Evolutionary conservation across 2,888 invertebrate species (phyloP).

Genomic region (Lochmaea capreae): DNA sequence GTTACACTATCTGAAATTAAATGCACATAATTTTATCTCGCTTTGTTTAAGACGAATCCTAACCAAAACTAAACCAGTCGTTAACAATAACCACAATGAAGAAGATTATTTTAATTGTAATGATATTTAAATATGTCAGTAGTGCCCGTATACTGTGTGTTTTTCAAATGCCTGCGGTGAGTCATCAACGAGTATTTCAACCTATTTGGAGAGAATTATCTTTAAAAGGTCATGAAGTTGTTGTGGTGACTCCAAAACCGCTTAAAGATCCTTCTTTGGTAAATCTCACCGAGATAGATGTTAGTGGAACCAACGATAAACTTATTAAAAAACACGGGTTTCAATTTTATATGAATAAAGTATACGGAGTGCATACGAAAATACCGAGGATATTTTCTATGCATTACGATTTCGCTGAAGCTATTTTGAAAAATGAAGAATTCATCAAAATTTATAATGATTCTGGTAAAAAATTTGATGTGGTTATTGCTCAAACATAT

Average conservation of each 20-base stretch:
- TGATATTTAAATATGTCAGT: slow-evolving; percentile 14
- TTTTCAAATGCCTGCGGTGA: slow-evolving; percentile 53
- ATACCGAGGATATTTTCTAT: slow-evolving; percentile 48
- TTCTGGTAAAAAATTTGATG: slow-evolving; percentile 50
- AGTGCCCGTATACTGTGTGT: slow-evolving; percentile 53
- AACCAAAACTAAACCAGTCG: neutral
- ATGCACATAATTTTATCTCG: neutral
- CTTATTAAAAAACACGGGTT: slow-evolving; percentile 50
- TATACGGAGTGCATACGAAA: slow-evolving; percentile 48
- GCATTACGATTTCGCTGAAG: slow-evolving; percentile 49
- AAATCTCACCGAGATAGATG: slow-evolving; percentile 60
- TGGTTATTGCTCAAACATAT: slow-evolving; percentile 55
- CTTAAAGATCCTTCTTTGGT: slow-evolving; percentile 53
- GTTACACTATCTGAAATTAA: neutral
- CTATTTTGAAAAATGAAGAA: slow-evolving; percentile 47
- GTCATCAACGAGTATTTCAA: slow-evolving; percentile 55
- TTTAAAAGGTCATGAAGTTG: slow-evolving; percentile 57
- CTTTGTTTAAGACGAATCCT: neutral
- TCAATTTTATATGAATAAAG: slow-evolving; percentile 53
- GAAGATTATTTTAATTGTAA: slow-evolving; percentile 12
- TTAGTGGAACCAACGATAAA: slow-evolving; percentile 47
- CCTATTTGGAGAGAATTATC: slow-evolving; percentile 57
- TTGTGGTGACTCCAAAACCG: slow-evolving; percentile 57
- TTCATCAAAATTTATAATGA: slow-evolving; percentile 53
- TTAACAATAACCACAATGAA: neutral